These are phyloP conservation scores for Gymnoscopelus microlampas DNA, from an alignment of 2,797 vertebrate genomes.

Conservation along the genomic window DNA sequence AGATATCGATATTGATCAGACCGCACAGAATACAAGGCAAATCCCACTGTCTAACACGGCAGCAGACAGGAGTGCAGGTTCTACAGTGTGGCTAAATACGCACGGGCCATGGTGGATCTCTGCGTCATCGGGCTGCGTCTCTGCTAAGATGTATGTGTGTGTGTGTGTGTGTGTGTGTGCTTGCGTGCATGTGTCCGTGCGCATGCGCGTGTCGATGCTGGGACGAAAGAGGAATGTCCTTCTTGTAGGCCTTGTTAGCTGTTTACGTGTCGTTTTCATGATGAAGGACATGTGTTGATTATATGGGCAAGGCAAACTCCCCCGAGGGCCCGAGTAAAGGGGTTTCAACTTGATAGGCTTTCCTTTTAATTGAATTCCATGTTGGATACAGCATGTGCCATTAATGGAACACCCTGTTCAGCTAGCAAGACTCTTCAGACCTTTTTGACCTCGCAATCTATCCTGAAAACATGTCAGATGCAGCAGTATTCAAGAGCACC, in stretches of 20 bases:
- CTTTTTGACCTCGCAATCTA: constrained; percentile 39
- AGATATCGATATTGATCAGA: too few relatives aligned
- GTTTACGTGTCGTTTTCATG: too few relatives aligned
- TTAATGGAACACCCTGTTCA: constrained; percentile 21
- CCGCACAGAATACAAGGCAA: too few relatives aligned
- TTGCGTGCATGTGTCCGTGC: neutral
- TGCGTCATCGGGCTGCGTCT: too few relatives aligned
- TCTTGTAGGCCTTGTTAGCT: too few relatives aligned
- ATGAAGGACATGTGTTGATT: constrained; percentile 23
- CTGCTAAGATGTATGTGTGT: neutral
- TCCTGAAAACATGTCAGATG: constrained; percentile 41
- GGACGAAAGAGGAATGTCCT: constrained; percentile 5
- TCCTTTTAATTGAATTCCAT: constrained; percentile 38
- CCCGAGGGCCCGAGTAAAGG: constrained; percentile 1
- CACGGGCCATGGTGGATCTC: too few relatives aligned
- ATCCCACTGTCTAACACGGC: too few relatives aligned
- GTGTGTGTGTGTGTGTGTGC: neutral
- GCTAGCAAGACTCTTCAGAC: constrained; percentile 52
- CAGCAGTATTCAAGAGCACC: constrained; percentile 47
- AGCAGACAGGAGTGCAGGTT: too few relatives aligned
- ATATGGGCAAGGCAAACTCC: constrained; percentile 20
- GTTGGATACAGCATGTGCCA: constrained; percentile 30
- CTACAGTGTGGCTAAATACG: too few relatives aligned
- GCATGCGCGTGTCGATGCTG: neutral
- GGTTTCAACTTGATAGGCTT: constrained; percentile 29